Base-by-base conservation (phyloP, 2,888 invertebrate species). In the Conops quadrifasciatus region DNA sequence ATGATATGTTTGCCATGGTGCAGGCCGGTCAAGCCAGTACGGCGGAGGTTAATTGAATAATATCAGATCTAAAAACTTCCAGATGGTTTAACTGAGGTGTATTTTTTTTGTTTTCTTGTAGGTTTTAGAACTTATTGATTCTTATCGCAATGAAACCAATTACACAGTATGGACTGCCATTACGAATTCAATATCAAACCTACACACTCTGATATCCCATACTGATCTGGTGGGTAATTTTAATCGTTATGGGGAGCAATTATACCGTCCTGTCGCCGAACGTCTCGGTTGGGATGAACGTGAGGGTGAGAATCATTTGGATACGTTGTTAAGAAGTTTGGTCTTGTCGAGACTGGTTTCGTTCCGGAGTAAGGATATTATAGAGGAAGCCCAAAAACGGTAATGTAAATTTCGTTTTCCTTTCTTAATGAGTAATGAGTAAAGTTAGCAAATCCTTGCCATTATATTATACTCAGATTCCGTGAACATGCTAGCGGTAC, bases 91-190 rank as follows among this genome's bases (percentile, higher is more conserved):
- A 36, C 9, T 36, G 36, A 36, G 4, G 9, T 36, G 9, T 59
- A 59, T 63, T 19, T 58, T 16, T 84, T 87, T 87, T 19, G 47
- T 16, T 84, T 87, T 87, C 56, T n/a, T 65, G 3, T 24, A 79
- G 79, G 89, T 89, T 0, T 87, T 98, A 67, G 91, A 93, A 81
- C 88, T 97, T n/a, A 91, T 96, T 81, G 90, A 92, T 78, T 94
- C 96, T 0, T 96, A 92, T 83, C 89, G 90, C 75, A 91, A 93
- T 77, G 97, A 98, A 85, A 91, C 91, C 49, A 94, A 97, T 86
- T 98, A 93, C 87, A 96, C 96, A 0, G 97, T 97, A 0, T 98
- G 97, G 97, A 93, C 91, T 9, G 92, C 92, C 0, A 91, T 96
- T 76, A 90, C 90, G 56, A 93, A 92, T 82, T 93, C 93, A 78